Conservation (phyloP, 2,888 invertebrate genomes). For the Drosophila colorata region DNA sequence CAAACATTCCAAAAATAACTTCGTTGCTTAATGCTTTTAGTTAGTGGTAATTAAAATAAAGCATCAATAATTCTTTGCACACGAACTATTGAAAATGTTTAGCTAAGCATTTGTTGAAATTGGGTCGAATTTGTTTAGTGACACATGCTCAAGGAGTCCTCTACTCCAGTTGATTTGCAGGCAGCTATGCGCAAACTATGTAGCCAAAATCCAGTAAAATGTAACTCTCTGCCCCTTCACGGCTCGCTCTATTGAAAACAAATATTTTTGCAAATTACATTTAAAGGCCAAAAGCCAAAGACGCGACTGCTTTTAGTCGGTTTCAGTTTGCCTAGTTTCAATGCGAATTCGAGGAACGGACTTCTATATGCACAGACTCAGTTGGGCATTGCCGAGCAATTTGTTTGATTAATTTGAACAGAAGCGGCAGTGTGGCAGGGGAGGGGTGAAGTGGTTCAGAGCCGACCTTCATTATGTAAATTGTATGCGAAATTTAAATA, state of each 20-base stretch:
- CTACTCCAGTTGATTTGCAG: conserved; percentile 16
- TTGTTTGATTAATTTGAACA: conserved; percentile 75
- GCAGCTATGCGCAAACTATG: conserved; percentile 30
- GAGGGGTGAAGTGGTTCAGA: not conserved
- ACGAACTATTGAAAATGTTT: not conserved
- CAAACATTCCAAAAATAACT: too few species aligned
- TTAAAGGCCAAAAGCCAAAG: conserved; percentile 50
- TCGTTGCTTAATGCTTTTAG: too few species aligned
- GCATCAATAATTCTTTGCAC: too few species aligned
- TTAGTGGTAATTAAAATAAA: too few species aligned
- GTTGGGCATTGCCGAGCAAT: conserved; percentile 63
- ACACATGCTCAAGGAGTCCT: conserved; percentile 6
- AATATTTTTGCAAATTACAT: conserved; percentile 78
- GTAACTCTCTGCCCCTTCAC: not conserved
- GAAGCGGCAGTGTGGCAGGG: not conserved
- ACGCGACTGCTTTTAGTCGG: conserved; percentile 34
- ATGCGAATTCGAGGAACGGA: conserved; percentile 6
- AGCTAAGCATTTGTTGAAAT: conserved; percentile 6
- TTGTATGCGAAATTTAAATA: conserved; percentile 80
- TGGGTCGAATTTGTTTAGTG: conserved; percentile 4
- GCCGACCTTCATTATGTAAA: conserved; percentile 79
- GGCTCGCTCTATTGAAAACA: conserved; percentile 64
- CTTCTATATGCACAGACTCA: conserved; percentile 8
- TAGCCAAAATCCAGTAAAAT: not conserved
- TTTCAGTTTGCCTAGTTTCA: conserved; percentile 17